Conservation (phyloP, 2,888 invertebrate genomes). For the Penaeus monodon region DNA sequence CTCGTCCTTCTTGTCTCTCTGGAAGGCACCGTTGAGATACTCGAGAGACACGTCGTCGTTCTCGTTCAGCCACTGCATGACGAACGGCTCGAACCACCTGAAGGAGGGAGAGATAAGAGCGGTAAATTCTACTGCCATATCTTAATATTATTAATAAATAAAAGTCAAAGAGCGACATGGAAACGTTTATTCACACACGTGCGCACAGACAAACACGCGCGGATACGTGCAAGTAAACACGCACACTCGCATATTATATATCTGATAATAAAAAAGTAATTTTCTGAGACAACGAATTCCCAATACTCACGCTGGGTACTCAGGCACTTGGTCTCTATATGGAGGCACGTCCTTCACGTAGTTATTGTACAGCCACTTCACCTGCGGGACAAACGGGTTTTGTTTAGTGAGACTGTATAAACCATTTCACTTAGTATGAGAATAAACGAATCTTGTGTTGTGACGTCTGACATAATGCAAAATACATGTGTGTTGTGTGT, state of each 20-base stretch:
- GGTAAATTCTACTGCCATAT: not conserved
- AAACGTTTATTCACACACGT: no score
- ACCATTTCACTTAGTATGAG: not conserved
- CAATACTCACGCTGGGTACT: conserved; percentile 86
- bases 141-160: not conserved
- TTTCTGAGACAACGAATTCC: no score
- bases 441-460: not conserved
- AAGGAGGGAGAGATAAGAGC: conserved; percentile 48
- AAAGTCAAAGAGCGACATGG: no score
- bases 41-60: conserved; percentile 99
- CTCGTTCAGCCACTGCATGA: conserved; percentile 99
- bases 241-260: no score
- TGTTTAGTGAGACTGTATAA: not conserved
- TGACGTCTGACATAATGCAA: not conserved
- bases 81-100: conserved; percentile 99
- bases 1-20: conserved; percentile 94
- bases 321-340: conserved; percentile 96
- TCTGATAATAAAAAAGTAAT: no score
- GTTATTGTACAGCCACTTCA: conserved; percentile 98
- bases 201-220: no score
- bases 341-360: conserved; percentile 98
- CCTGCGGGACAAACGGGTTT: conserved; percentile 70
- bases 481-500: not conserved
- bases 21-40: conserved; percentile 98
- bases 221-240: no score